Base-by-base conservation (phyloP, 2,113 vertebrate genomes). In the Calidris pugnax region DNA sequence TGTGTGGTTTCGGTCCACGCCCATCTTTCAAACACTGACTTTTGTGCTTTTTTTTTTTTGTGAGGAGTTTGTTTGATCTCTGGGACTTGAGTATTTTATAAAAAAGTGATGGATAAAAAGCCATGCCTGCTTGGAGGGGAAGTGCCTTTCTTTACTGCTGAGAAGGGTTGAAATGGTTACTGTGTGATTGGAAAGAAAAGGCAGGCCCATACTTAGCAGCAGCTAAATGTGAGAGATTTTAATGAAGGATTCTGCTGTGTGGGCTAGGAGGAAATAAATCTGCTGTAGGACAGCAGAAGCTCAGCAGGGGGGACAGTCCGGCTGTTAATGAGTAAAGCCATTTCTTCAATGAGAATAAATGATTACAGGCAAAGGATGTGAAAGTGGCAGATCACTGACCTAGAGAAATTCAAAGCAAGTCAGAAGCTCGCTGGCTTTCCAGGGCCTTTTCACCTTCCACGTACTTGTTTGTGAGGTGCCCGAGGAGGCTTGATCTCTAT, bases 291-390 rank as follows among this genome's bases (percentile, higher is more conserved):
- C 33, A 30, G 64, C 21, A 67, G 93, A 30, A 57, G 73, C 94
- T 92, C 73, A 78, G 91, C 66, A 72, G 56, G 56, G 56, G 33
- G 39, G 47, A 81, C 64, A 60, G 80, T 41, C 9, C 23, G 33
- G 7, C 62, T 90, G 94, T 88, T 96, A 93, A 97, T 81, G 69
- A 95, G 90, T 90, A 94, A 90, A 92, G 77, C 72, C 57, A 22
- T 57, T 68, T 60, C 88, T 88, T 95, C 82, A 35, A 5, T 48
- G 83, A 81, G 91, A 83, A 92, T 82, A 80, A 92, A 78, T 93
- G 30, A 83, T 78, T 79, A 59, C 63, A 83, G 74, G 56, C 62
- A 33, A 43, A 81, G 79, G 93, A 56, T 75, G 39, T 66, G 30
- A 26, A 67, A 71, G 27, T 64, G 47, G 17, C 56, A 75, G 82